A percentile compares a stretch with the other conserved stretches of the same genome.
Conservation (phyloP, 2,113 vertebrate species). For the Lepisosteus osseus region DNA sequence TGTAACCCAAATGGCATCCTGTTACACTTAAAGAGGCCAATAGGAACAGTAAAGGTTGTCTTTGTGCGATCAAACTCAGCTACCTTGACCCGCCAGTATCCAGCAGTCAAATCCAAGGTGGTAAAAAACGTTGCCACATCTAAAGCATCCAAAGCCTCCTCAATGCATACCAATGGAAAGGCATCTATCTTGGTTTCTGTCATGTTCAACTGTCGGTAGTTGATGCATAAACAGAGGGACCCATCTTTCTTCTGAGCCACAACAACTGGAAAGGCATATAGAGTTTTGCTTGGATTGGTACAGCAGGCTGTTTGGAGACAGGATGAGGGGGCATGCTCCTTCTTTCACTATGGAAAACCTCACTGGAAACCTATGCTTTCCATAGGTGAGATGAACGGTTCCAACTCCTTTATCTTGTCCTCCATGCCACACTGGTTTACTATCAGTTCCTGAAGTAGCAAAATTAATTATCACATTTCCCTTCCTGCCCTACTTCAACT, state of each 20-base stretch:
- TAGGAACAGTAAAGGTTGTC: neutral
- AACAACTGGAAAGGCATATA: neutral
- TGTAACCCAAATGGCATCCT: neutral
- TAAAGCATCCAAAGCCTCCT: neutral
- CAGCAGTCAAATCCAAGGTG: neutral
- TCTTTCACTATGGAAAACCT: too few relatives aligned
- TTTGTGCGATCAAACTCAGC: neutral
- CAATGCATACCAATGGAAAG: neutral
- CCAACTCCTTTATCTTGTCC: too few relatives aligned
- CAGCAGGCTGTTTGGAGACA: too few relatives aligned
- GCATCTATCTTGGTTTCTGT: neutral
- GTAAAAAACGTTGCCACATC: neutral
- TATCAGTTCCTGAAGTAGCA: too few relatives aligned
- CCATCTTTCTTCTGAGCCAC: neutral
- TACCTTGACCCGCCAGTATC: constrained; percentile 5
- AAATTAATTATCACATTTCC: too few relatives aligned
- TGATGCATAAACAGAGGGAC: neutral
- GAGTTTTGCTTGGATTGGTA: neutral
- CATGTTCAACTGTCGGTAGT: neutral
- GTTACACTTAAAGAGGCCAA: constrained; percentile 4
- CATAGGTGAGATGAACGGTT: too few relatives aligned
- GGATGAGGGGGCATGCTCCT: too few relatives aligned
- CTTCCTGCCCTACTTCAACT: too few relatives aligned
- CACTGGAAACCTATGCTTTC: too few relatives aligned
- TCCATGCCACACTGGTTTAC: too few relatives aligned